Evolutionary conservation across 2,797 vertebrate species (phyloP), one percentile per base, ranked within the genome.

Genomic region (Cossypha polioptera): DNA sequence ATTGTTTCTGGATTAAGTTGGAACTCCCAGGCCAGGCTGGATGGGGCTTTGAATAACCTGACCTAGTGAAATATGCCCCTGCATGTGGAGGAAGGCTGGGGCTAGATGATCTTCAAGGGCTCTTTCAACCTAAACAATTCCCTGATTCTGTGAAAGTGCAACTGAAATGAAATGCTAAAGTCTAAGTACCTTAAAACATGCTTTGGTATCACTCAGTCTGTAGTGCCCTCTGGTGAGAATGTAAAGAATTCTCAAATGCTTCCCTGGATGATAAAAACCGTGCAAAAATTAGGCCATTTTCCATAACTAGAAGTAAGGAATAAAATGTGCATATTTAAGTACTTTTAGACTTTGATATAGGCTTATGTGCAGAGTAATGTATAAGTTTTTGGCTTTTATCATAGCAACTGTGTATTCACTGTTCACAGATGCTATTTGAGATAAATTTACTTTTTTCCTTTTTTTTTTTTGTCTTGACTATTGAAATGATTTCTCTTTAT

Each of bases 221-320:
- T 61, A 85, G 84, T 82, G 92, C 90, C 95, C 84, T 63, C 95
- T 94, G 72, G 57, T 86, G 96, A 63, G 26, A 55, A 59, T 29
- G 42, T 13, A 73, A 66, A 53, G 61, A 55, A 40, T 42, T 86
- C 42, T 57, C 61, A 77, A 3, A 19, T 48, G 5, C 48, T 76
- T 53, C 40, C n/a, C 10, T 54, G 24, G 16, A 45, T 8, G 10
- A 55, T 40, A 78, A 75, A 90, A 87, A 7, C 25, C 36, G 13
- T 36, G 25, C 28, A 84, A 50, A 89, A 90, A 35, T 47, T n/a
- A 67, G 55, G 38, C 33, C 8, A 3, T 84, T 91, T 94, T 78
- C 58, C 18, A 2, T 50, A 43, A 54, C 48, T 57, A 83, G 45
- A 87, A 86, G 13, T 43, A 73, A 67, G 7, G n/a, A 10, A 26